These are phyloP conservation scores for Agonopterix arenella DNA, from an alignment of 2,888 invertebrate genomes.

Conservation along the genomic window DNA sequence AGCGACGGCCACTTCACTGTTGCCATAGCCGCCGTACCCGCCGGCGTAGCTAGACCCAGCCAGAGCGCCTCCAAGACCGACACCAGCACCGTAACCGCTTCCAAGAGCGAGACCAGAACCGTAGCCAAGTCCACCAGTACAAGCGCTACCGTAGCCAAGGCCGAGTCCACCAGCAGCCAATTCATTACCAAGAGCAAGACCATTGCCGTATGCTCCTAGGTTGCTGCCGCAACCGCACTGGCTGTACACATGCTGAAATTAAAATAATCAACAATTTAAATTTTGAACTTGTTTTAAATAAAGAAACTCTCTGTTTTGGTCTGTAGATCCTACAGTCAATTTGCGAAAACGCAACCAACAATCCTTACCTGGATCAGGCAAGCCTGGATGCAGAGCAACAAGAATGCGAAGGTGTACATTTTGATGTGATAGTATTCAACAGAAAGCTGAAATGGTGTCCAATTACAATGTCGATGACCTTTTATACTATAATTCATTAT, in stretches of 20 bases:
- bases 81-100: not conserved
- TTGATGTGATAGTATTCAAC: too few relatives aligned
- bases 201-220: not conserved
- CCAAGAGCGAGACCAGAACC: conserved; percentile 8
- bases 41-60: conserved; percentile 8
- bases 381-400: conserved; percentile 21
- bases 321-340: too few relatives aligned
- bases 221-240: not conserved
- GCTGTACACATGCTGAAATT: not conserved
- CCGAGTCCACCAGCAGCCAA: not conserved
- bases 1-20: conserved; percentile 21
- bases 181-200: not conserved
- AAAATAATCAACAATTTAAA: not conserved
- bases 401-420: too few relatives aligned
- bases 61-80: not conserved
- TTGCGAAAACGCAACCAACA: too few relatives aligned
- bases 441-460: too few relatives aligned
- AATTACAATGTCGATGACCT: too few relatives aligned
- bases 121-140: too few relatives aligned
- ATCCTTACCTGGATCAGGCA: conserved; percentile 31
- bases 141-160: too few relatives aligned
- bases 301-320: too few relatives aligned
- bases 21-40: conserved; percentile 14
- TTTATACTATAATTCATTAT: too few relatives aligned
- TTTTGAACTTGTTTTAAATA: too few relatives aligned